Conservation (phyloP, 1,140 invertebrate species). For the Panonychus citri region DNA sequence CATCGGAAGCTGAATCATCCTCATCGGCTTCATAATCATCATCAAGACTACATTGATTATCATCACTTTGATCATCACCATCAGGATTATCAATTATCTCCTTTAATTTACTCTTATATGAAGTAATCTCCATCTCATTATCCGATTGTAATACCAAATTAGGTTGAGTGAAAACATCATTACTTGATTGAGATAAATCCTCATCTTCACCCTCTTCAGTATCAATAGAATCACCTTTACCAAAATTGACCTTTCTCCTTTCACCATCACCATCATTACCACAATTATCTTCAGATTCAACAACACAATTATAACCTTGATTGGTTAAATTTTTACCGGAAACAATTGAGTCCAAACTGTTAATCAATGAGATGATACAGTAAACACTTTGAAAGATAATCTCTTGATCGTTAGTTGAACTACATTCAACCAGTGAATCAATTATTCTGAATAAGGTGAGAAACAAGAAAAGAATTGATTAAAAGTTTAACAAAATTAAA, state of each 20-base stretch:
- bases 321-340: conserved; percentile 18
- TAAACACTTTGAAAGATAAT: conserved; percentile 52
- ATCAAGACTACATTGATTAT: too few species aligned
- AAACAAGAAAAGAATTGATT: neutral
- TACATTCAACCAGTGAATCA: conserved; percentile 69
- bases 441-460: conserved; percentile 37
- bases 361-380: conserved; percentile 56
- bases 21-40: neutral
- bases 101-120: neutral
- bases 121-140: neutral
- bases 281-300: conserved; percentile 1
- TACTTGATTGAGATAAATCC: neutral
- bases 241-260: neutral
- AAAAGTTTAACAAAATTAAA: too few species aligned
- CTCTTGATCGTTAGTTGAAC: conserved; percentile 37
- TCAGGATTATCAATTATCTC: neutral
- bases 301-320: conserved; percentile 22
- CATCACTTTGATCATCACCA: neutral
- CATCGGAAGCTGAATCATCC: neutral
- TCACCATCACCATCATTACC: conserved; percentile 12
- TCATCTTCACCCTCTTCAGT: too few species aligned
- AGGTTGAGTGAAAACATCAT: too few species aligned
- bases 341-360: conserved; percentile 53
- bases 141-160: neutral
- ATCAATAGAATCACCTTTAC: too few species aligned